These are phyloP conservation scores for Zoroaster sp. DNA, from an alignment of 53 echinoderm and acorn worm genomes.

Conservation along the genomic window DNA sequence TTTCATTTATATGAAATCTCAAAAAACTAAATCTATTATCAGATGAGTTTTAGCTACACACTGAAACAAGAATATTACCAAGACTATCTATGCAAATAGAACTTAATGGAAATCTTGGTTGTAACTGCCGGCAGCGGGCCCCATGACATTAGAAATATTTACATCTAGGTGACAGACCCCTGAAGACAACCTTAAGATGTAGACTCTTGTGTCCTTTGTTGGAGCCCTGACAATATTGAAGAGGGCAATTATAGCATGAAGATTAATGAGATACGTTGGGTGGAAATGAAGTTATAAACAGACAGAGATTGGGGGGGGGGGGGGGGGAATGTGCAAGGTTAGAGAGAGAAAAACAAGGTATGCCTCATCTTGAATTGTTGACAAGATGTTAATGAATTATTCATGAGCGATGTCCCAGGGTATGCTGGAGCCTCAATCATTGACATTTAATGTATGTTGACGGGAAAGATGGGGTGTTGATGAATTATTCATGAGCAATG, in stretches of 20 bases:
- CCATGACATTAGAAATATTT: neutral
- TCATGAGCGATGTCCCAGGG: too few species aligned
- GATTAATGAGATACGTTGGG: constrained; percentile 10
- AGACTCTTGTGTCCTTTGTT: neutral
- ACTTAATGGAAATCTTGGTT: too few species aligned
- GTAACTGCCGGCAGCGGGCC: neutral
- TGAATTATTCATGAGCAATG: too few species aligned
- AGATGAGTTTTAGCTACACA: too few species aligned
- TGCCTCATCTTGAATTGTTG: neutral
- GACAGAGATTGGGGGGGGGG: neutral
- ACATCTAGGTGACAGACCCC: neutral
- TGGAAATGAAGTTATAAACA: neutral
- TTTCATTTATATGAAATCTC: too few species aligned
- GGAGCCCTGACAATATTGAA: neutral
- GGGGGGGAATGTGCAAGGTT: neutral
- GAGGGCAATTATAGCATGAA: constrained; percentile 6
- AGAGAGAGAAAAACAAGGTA: neutral
- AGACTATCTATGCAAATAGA: too few species aligned
- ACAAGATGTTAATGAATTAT: neutral
- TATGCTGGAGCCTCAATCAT: neutral
- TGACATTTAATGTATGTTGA: too few species aligned
- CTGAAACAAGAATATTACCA: too few species aligned
- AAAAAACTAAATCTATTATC: too few species aligned
- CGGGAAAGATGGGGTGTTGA: too few species aligned
- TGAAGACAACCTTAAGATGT: neutral